Evolutionary conservation across 2,797 vertebrate genomes (phyloP).

Genomic region (Leuciscus waleckii): DNA sequence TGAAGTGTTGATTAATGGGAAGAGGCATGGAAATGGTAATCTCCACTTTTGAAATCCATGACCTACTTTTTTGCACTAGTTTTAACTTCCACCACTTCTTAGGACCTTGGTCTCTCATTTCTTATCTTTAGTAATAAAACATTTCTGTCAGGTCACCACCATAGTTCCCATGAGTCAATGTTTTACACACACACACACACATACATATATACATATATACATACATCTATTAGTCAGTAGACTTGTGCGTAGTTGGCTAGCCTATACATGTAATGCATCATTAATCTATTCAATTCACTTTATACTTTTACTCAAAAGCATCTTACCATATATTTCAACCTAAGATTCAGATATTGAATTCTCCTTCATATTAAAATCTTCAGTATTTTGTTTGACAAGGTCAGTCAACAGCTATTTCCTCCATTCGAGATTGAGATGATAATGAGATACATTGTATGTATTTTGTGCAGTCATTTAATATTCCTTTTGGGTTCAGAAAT

Average conservation of each 20-base stretch:
- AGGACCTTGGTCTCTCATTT: constrained; percentile 58
- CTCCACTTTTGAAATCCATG: constrained; percentile 76
- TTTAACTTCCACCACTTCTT: constrained; percentile 61
- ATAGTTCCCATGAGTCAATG: constrained; percentile 67
- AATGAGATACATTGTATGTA: constrained; percentile 61
- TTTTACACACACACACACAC: constrained; percentile 56
- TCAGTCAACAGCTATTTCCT: constrained; percentile 63
- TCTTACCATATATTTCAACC: background rate
- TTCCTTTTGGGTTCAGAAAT: constrained; percentile 63
- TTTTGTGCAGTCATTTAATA: constrained; percentile 66
- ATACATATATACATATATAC: background rate
- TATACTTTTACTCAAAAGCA: background rate
- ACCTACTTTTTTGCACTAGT: constrained; percentile 79
- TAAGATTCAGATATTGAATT: background rate
- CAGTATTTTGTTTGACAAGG: constrained; percentile 65
- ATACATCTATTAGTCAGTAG: constrained; percentile 56
- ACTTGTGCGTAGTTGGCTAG: too few relatives aligned
- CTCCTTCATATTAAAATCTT: constrained; percentile 51
- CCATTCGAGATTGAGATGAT: constrained; percentile 55
- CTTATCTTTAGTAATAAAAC: constrained; percentile 65
- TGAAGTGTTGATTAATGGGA: constrained; percentile 77
- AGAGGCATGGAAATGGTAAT: constrained; percentile 73
- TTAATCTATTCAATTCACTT: background rate
- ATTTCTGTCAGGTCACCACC: constrained; percentile 54
- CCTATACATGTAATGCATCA: background rate